phyloP scores from a whole-genome alignment of 1,140 invertebrate genomes.

The Chironomus striatipennis region DNA sequence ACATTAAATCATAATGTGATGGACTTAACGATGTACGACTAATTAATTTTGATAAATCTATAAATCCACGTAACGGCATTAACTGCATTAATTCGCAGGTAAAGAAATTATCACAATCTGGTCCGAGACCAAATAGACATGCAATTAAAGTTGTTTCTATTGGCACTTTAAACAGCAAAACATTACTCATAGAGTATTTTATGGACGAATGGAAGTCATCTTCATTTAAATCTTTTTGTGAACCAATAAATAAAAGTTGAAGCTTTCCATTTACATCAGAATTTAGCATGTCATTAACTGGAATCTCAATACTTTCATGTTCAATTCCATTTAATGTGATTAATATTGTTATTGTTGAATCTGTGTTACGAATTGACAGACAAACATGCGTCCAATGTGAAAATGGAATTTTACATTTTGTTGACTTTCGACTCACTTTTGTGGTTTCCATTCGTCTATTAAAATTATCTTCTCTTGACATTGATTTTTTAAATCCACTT shows the following conservation, averaged over 20 bases:
- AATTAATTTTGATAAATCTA: neutral
- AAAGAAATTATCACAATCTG: slow-evolving; percentile 37
- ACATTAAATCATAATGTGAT: neutral
- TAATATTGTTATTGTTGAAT: slow-evolving; percentile 31
- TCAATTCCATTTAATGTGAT: slow-evolving; percentile 34
- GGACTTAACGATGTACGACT: neutral
- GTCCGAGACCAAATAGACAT: slow-evolving; percentile 37
- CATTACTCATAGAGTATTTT: slow-evolving; percentile 29
- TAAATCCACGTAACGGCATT: neutral
- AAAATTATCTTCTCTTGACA: neutral
- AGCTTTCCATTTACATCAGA: neutral
- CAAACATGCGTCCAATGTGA: slow-evolving; percentile 37
- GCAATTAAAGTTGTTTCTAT: slow-evolving; percentile 29
- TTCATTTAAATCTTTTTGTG: neutral
- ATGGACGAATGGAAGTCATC: neutral
- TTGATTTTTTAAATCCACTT: neutral
- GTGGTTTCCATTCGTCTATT: neutral
- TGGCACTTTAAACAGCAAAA: slow-evolving; percentile 33
- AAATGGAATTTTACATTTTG: slow-evolving; percentile 30
- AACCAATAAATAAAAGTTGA: slow-evolving; percentile 22
- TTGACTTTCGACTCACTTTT: slow-evolving; percentile 29
- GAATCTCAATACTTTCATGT: slow-evolving; percentile 33
- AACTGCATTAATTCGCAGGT: slow-evolving; percentile 31
- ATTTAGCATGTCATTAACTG: neutral
- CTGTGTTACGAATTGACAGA: slow-evolving; percentile 31